phyloP scores from a whole-genome alignment of 2,888 invertebrate genomes.

The Ypsolopha sequella region DNA sequence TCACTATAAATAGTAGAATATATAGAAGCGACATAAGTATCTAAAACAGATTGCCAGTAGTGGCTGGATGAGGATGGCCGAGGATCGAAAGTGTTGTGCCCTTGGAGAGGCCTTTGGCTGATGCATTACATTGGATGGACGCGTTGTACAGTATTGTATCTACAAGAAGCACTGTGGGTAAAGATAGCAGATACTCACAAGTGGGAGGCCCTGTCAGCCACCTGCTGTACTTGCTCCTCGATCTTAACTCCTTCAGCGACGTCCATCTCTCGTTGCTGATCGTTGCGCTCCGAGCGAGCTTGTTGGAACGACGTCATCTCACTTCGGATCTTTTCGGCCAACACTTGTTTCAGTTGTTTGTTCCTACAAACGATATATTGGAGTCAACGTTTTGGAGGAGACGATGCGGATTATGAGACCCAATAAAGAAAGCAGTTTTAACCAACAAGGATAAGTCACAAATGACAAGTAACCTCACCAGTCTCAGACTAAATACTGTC shows the following conservation, averaged over 20 bases:
- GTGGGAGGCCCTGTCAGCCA: not conserved
- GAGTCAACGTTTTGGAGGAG: too few species aligned
- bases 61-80: not conserved
- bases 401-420: not conserved
- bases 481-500: too few species aligned
- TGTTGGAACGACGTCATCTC: slow-evolving; percentile 66
- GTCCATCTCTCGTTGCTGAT: slow-evolving; percentile 35
- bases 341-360: slow-evolving; percentile 55
- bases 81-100: too few species aligned
- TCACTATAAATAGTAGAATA: too few species aligned
- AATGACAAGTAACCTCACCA: too few species aligned
- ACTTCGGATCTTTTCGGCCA: slow-evolving; percentile 51
- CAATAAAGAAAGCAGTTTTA: too few species aligned
- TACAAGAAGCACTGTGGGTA: too few species aligned
- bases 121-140: too few species aligned
- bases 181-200: not conserved
- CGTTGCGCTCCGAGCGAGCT: slow-evolving; percentile 62
- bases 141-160: not conserved
- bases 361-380: slow-evolving; percentile 36
- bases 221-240: not conserved
- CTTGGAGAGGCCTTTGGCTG: not conserved
- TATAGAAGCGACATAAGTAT: too few species aligned
- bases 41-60: too few species aligned
- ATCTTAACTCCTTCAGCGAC: not conserved
- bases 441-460: not conserved